Conservation (phyloP, 2,888 invertebrate species). For the Dyspetes luteomarginatus region DNA sequence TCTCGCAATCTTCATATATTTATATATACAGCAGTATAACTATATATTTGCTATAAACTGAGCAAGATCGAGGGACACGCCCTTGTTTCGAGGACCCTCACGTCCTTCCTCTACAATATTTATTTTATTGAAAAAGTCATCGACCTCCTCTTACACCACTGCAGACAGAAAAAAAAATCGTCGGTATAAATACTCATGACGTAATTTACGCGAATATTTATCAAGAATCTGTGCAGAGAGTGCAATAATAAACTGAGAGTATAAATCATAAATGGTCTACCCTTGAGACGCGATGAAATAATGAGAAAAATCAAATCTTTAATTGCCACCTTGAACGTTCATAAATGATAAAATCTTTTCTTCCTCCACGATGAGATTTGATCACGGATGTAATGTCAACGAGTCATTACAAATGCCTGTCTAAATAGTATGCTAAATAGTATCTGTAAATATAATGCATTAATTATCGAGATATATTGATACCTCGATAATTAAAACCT, state of each 20-base stretch:
- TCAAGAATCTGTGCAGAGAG: neutral
- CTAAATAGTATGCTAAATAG: neutral
- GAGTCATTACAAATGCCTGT: too few species aligned
- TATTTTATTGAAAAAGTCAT: constrained; percentile 29
- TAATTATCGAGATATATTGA: too few species aligned
- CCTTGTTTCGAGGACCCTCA: constrained; percentile 38
- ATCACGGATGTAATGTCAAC: constrained; percentile 53
- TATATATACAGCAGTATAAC: neutral
- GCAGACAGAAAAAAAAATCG: constrained; percentile 2
- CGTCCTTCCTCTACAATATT: neutral
- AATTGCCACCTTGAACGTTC: constrained; percentile 41
- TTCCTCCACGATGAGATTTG: constrained; percentile 27
- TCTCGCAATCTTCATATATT: constrained; percentile 15
- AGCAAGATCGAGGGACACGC: constrained; percentile 13
- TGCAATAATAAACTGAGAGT: constrained; percentile 19
- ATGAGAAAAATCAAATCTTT: constrained; percentile 37
- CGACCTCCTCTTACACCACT: constrained; percentile 9
- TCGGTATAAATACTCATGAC: constrained; percentile 7
- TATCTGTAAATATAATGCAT: neutral
- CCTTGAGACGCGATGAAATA: constrained; percentile 24
- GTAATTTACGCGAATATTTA: constrained; percentile 17
- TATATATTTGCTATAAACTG: neutral
- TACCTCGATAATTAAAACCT: too few species aligned
- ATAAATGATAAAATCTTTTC: constrained; percentile 51
- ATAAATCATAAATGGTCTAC: constrained; percentile 27